Conservation (phyloP, 2,888 invertebrate species). For the Leucophenga montana region DNA sequence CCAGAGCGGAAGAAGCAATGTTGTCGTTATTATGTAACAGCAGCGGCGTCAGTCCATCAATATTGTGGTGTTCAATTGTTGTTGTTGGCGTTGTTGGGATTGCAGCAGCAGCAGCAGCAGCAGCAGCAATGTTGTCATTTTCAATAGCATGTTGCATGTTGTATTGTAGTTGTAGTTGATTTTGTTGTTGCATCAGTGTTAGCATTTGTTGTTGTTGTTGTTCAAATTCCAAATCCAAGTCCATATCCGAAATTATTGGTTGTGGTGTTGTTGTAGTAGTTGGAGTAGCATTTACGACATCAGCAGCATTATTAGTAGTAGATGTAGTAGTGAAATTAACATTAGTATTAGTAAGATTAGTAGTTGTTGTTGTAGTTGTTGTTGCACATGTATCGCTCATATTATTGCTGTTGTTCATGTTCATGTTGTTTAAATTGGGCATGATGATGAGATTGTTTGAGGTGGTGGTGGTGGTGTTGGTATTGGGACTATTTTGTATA, state of each 20-base stretch:
- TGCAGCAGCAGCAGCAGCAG: constrained; percentile 48
- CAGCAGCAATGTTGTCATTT: constrained; percentile 6
- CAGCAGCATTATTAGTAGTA: constrained; percentile 68
- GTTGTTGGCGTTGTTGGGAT: constrained; percentile 40
- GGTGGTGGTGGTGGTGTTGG: constrained; percentile 25
- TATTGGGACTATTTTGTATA: constrained; percentile 38
- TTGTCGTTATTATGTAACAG: constrained; percentile 41
- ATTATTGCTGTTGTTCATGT: constrained; percentile 18
- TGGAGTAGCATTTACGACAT: constrained; percentile 26
- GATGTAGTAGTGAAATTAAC: constrained; percentile 63
- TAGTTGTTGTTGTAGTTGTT: constrained; percentile 47
- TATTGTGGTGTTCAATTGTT: constrained; percentile 43
- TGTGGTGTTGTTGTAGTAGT: constrained; percentile 37
- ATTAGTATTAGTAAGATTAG: constrained; percentile 68
- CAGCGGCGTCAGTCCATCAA: constrained; percentile 39
- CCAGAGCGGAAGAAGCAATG: constrained; percentile 3
- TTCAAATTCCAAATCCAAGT: constrained; percentile 17
- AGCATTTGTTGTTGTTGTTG: constrained; percentile 68
- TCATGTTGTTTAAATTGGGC: constrained; percentile 32
- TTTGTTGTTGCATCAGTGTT: constrained; percentile 67
- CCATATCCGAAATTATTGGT: constrained; percentile 21
- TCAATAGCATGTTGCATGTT: constrained; percentile 46
- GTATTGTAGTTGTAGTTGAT: constrained; percentile 67
- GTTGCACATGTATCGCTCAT: constrained; percentile 39
- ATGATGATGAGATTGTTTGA: constrained; percentile 44